Base-by-base conservation (phyloP, 2,113 vertebrate genomes). In the Emberiza fucata region DNA sequence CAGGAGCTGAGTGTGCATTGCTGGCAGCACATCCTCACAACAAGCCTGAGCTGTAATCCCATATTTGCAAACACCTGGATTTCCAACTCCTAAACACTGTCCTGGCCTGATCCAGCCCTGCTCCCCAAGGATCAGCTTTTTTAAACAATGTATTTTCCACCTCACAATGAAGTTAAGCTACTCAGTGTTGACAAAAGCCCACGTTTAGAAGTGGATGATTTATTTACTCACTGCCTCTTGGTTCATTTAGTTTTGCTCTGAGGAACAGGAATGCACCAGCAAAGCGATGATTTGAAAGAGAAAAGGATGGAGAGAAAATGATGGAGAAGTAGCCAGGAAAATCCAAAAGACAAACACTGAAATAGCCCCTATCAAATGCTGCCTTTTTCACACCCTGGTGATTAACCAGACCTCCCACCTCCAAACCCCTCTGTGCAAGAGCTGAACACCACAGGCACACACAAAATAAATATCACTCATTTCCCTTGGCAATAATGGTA, bases 361-460 rank as follows among this genome's bases (percentile, higher is more conserved):
- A 95, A 60, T 10, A 57, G 33, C 56, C 37, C 2, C 2, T 60
- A 86, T 45, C 68, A 93, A 94, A 92, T 88, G 60, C 69, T 83
- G 35, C 48, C 5, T 39, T 81, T 72, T 77, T 78, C 87, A 94
- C 59, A 68, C 17, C 71, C 72, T 70, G 61, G 59, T 5, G 23
- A 90, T 93, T 75, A 92, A 75, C 51, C 14, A 75, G 95, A 96
- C 93, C 94, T 97, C 93, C 94, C 90, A 95, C 66, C 35, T 90
- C 42, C 54, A 59, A 54, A 66, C 39, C 13, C 15, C 27, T 69
- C 69, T 14, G 27, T 22, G 59, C 56, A 86, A 69, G 44, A 66
- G 33, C 2, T 48, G 48, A 56, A 33, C 42, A 24, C 11, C 50
- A 81, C 20, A 59, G 81, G 13, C 53, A 93, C 45, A 65, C 64